Conservation (phyloP, 2,888 invertebrate genomes). For the Aricia artaxerxes region DNA sequence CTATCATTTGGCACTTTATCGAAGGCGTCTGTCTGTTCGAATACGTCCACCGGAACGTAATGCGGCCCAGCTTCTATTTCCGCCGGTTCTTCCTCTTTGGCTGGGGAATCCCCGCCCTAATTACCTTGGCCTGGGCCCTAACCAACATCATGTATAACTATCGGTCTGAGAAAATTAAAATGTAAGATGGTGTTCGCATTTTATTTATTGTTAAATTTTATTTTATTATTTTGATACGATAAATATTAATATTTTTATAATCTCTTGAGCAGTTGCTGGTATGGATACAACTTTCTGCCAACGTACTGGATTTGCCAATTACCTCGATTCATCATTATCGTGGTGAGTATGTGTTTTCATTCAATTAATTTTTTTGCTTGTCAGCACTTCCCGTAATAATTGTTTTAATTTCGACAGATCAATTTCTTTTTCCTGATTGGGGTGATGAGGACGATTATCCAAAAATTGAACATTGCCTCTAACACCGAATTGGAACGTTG, state of each 20-base stretch:
- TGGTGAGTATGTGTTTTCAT: conserved; percentile 80
- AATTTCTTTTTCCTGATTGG: conserved; percentile 89
- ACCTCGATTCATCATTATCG: conserved; percentile 88
- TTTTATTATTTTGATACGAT: not conserved
- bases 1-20: conserved; percentile 98
- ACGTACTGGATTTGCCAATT: conserved; percentile 96
- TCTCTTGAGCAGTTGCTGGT: conserved; percentile 84
- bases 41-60: conserved; percentile 87
- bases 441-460: conserved; percentile 88
- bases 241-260: not conserved
- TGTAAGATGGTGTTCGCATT: conserved; percentile 17
- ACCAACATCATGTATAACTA: conserved; percentile 76
- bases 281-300: conserved; percentile 89
- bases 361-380: not conserved
- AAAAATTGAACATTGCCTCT: conserved; percentile 86
- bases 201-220: not conserved
- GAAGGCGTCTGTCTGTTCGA: conserved; percentile 95
- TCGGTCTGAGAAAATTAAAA: conserved; percentile 51
- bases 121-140: conserved; percentile 84
- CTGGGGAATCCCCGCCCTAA: conserved; percentile 86
- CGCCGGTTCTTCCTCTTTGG: conserved; percentile 84
- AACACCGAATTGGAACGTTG: conserved; percentile 88
- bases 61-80: conserved; percentile 81
- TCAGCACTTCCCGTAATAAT: not conserved
- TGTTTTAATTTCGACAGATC: conserved; percentile 76